Base-by-base conservation (phyloP, 2,888 invertebrate genomes). In the Mesorhabditis spiculigera region DNA sequence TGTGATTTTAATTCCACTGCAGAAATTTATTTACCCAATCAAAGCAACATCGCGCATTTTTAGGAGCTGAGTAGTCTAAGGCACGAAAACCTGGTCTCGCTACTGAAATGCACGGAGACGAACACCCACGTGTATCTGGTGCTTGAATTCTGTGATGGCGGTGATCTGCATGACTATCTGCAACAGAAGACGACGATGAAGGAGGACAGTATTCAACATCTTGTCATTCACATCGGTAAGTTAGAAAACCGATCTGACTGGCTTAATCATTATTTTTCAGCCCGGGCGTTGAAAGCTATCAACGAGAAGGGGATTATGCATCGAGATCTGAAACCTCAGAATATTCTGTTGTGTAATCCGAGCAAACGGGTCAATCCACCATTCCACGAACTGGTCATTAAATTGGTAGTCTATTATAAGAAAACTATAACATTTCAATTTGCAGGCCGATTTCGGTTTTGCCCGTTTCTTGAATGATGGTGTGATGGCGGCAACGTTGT, bases 401-500 rank as follows among this genome's bases (percentile, higher is more conserved):
- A 98, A 71, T 50, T 50, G 69, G 73, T 72, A 62, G 68, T 68
- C 67, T 28, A 50, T 13, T 13, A 50, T n/a, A 50, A n/a, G 58
- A 50, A 50, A 50, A 50, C 58, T 50, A 50, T 10, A n/a, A n/a
- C n/a, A 10, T 50, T 50, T 50, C 58, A 10, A 50, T 50, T 50
- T 50, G 93, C 93, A 94, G 89, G 82, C 87, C 93, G 98, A 98
- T 89, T 98, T 99, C 89, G 98, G 98, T 67, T 98, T 98, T 89
- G 98, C 98, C 68, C 90, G 98, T 86, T 97, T 98, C 88, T 90
- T 99, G 65, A 93, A 94, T 88, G 97, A 97, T 87, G 98, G 98
- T 75, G 95, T 95, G 69, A 99, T 98, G 98, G 98, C 98, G 69
- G 97, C 95, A 75, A 98, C 98, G 45, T 89, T 99, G 63, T 98